A percentile compares a stretch with the other conserved stretches of the same genome.
Evolutionary conservation across 1,140 invertebrate genomes (phyloP).

Genomic region (Phocides pigmalion): DNA sequence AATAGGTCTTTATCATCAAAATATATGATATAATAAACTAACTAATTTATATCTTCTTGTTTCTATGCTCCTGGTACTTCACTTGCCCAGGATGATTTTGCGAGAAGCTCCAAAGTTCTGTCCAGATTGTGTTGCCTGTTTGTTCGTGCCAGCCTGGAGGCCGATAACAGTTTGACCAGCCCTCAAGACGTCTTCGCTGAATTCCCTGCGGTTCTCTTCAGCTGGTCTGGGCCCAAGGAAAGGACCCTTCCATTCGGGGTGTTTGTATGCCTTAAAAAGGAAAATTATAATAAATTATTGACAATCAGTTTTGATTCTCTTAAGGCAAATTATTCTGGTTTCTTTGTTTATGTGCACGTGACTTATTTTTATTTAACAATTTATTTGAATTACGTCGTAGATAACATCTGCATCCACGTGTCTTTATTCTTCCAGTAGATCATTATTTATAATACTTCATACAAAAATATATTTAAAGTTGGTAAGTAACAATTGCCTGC

Average conservation of each 20-base stretch:
- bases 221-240: slow-evolving; percentile 92
- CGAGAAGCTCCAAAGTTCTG: slow-evolving; percentile 95
- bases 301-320: too few relatives aligned
- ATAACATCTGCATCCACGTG: too few relatives aligned
- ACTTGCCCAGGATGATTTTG: slow-evolving; percentile 93
- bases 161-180: slow-evolving; percentile 94
- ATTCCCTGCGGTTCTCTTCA: slow-evolving; percentile 94
- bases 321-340: too few relatives aligned
- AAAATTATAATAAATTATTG: neutral
- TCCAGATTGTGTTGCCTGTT: slow-evolving; percentile 94
- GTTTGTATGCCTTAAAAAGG: slow-evolving; percentile 89
- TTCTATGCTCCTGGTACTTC: slow-evolving; percentile 54
- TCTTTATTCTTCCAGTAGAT: too few relatives aligned
- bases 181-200: slow-evolving; percentile 93
- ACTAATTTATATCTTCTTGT: slow-evolving; percentile 11
- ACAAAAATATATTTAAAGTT: too few relatives aligned
- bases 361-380: too few relatives aligned
- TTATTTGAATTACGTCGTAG: too few relatives aligned
- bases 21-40: neutral
- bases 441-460: too few relatives aligned
- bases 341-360: too few relatives aligned
- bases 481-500: too few relatives aligned
- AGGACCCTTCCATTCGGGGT: slow-evolving; percentile 94
- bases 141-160: slow-evolving; percentile 96
- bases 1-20: too few relatives aligned